phyloP scores from a whole-genome alignment of 2,797 vertebrate species.

The Ciconia nigra region DNA sequence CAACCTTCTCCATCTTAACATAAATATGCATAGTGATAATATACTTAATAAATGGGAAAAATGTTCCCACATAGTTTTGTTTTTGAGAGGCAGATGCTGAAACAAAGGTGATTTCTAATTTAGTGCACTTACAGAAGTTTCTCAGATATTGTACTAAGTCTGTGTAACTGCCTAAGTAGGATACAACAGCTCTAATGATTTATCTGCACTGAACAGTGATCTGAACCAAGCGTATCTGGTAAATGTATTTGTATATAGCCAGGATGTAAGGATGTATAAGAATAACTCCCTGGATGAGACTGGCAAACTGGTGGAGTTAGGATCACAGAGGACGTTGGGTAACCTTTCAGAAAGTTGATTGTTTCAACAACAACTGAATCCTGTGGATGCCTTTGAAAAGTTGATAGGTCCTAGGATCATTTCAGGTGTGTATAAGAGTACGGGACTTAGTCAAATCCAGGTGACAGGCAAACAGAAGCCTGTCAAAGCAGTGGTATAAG shows the following conservation, averaged over 20 bases:
- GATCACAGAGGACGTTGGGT: neutral
- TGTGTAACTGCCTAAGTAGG: accelerated
- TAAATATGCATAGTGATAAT: neutral
- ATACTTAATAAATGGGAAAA: neutral
- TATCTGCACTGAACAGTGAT: neutral
- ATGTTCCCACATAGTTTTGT: neutral
- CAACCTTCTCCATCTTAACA: neutral
- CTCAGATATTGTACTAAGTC: neutral
- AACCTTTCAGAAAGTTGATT: neutral
- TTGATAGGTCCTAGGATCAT: neutral
- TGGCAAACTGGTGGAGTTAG: neutral
- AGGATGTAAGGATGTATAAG: neutral
- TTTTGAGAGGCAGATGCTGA: neutral
- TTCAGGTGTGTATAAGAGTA: neutral
- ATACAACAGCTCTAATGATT: neutral
- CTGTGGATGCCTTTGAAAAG: neutral
- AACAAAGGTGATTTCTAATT: neutral
- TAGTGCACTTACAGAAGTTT: neutral
- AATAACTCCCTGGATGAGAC: neutral
- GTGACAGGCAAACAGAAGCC: neutral
- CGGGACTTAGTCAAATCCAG: neutral
- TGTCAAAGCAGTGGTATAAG: neutral
- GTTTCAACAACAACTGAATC: neutral
- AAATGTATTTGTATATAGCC: neutral
- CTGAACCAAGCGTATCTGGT: accelerated